Percentiles rank a stretch among this genome's conserved stretches.
Evolutionary conservation across 2,888 invertebrate species (phyloP).

Genomic region (Pseudococcus viburni): DNA sequence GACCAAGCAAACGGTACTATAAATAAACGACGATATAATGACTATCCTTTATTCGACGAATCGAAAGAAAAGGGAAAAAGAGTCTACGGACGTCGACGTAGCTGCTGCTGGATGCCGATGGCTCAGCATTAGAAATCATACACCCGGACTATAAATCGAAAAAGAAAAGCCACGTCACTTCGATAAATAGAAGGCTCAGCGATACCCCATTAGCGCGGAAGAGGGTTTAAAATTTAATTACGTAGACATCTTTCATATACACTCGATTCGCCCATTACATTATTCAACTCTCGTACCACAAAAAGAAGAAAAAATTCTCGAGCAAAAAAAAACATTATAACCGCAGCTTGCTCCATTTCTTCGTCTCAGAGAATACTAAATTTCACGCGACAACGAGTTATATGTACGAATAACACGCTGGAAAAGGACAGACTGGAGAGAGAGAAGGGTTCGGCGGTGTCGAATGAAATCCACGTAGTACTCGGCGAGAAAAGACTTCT

Average conservation of each 20-base stretch:
- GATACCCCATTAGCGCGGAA: constrained; percentile 7
- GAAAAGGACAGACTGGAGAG: not conserved
- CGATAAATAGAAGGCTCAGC: not conserved
- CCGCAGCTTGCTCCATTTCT: not conserved
- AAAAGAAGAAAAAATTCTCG: constrained; percentile 9
- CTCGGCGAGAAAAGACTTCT: not conserved
- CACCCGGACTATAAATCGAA: not conserved
- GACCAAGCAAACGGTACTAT: not conserved
- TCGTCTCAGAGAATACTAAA: not conserved
- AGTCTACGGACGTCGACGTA: not conserved
- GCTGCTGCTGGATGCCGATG: not conserved
- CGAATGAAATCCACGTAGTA: not conserved
- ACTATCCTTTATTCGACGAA: constrained; percentile 10
- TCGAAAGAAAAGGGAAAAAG: not conserved
- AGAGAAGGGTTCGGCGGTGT: not conserved
- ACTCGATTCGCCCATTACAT: constrained; percentile 23
- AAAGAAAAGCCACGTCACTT: constrained; percentile 15
- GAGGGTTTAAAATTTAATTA: constrained; percentile 17
- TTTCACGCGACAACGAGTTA: constrained; percentile 28
- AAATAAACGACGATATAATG: not conserved
- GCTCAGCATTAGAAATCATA: not conserved
- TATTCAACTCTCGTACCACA: constrained; percentile 24
- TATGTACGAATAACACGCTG: not conserved
- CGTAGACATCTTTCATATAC: constrained; percentile 22
- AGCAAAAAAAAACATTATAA: not conserved